phyloP scores from a whole-genome alignment of 2,888 invertebrate species.

The Serrognathus titanus region DNA sequence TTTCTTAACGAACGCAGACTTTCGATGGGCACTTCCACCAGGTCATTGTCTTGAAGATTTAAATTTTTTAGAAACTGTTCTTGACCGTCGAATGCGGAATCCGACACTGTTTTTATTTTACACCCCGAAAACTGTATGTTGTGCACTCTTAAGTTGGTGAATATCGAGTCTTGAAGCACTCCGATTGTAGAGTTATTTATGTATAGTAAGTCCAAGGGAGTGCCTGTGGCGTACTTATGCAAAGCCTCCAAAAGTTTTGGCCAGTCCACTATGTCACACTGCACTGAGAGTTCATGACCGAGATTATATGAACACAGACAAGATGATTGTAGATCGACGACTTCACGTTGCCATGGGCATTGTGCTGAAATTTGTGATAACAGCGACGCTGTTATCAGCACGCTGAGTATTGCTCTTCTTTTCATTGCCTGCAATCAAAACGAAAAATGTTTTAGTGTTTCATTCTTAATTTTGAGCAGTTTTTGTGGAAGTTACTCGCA shows the following conservation, averaged over 20 bases:
- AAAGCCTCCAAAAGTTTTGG: slow-evolving; percentile 68
- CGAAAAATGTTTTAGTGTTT: background rate
- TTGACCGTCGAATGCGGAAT: slow-evolving; percentile 78
- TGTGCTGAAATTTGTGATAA: slow-evolving; percentile 53
- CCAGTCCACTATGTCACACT: slow-evolving; percentile 88
- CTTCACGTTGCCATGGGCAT: slow-evolving; percentile 81
- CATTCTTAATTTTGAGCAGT: no score
- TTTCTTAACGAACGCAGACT: slow-evolving; percentile 66
- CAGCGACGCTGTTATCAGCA: slow-evolving; percentile 30
- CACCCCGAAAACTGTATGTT: slow-evolving; percentile 85
- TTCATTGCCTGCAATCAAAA: slow-evolving; percentile 43
- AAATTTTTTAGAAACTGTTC: slow-evolving; percentile 77
- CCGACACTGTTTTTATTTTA: slow-evolving; percentile 66
- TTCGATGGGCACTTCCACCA: slow-evolving; percentile 73
- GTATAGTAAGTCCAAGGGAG: slow-evolving; percentile 78
- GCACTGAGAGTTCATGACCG: slow-evolving; percentile 80
- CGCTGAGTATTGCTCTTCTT: slow-evolving; percentile 31
- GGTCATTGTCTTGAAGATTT: slow-evolving; percentile 79
- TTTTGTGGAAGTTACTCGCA: no score
- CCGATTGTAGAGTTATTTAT: slow-evolving; percentile 83
- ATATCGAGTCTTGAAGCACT: slow-evolving; percentile 63
- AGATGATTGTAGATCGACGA: slow-evolving; percentile 72
- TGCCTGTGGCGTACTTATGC: slow-evolving; percentile 64
- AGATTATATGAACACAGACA: slow-evolving; percentile 87
- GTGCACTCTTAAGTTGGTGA: slow-evolving; percentile 68